Evolutionary conservation across 1,140 invertebrate species (phyloP), one percentile per base, ranked within the genome.

Genomic region (Ctenoplectra terminalis): DNA sequence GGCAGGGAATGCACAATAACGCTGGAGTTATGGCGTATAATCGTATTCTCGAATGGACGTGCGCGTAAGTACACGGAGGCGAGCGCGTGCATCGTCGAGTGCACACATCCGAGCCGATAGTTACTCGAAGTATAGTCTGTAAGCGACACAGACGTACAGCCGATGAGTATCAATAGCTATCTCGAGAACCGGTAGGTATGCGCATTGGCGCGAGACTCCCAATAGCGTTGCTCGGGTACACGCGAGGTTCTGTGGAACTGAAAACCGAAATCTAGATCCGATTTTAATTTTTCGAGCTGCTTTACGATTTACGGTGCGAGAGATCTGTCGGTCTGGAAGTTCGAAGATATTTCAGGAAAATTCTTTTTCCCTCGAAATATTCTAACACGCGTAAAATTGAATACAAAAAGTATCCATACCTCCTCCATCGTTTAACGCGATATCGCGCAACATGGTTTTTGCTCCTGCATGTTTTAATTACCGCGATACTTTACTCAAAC

Each of bases 121-220:
- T 85, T 85, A 85, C 72, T 69, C 58, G 40, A 82, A 72, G 67
- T 77, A 50, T 66, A 72, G 78, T 69, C 58, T 58, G 66, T 54
- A 54, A 85, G 83, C 52, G 72, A 52, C 54, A 67, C 85, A 78
- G 73, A 80, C 80, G 79, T 64, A 60, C 70, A 75, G 71, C 75
- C 81, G 84, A 86, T 75, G 70, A 67, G 50, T 86, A 86, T 82
- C 78, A 82, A 86, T 86, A 81, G 50, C 69, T 74, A 85, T 85
- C 80, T 73, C 40, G 67, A 26, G 63, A 82, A 85, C 73, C 63
- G 72, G 73, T 69, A 71, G 79, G 56, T 67, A 81, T 48, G 71
- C 63, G 63, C 73, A 78, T 82, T 73, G 83, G 79, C 69, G 79
- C 79, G 48, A 52, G 64, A 70, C 56, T 52, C 26, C 58, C 50